Evolutionary conservation across 2,797 vertebrate species (phyloP).

Genomic region (Crotalus adamanteus): DNA sequence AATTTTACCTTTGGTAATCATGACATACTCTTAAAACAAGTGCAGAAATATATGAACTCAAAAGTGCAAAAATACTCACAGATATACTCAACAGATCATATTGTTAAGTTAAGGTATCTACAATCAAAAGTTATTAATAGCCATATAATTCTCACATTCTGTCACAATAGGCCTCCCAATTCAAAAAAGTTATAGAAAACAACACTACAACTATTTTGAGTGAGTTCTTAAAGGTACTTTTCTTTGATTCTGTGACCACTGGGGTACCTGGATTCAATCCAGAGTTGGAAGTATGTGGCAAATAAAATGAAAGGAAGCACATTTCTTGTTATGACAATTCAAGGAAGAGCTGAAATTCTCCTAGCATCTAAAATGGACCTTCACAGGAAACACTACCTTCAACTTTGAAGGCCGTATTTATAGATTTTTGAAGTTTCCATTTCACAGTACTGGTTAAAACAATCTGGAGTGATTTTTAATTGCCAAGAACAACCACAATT

Average conservation of each 20-base stretch:
- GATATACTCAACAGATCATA: slow-evolving; percentile 55
- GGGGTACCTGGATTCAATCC: slow-evolving; percentile 6
- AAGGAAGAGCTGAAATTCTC: slow-evolving; percentile 21
- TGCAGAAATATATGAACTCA: slow-evolving; percentile 63
- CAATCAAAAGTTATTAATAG: slow-evolving; percentile 59
- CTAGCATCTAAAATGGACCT: background rate
- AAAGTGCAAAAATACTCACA: slow-evolving; percentile 61
- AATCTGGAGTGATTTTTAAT: slow-evolving; percentile 36
- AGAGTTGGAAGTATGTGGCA: slow-evolving; percentile 17
- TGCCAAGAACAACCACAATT: slow-evolving; percentile 33
- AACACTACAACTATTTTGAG: background rate
- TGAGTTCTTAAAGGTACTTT: background rate
- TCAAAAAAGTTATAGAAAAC: background rate
- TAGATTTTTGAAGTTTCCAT: slow-evolving; percentile 59
- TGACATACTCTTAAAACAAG: slow-evolving; percentile 61
- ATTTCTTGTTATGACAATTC: slow-evolving; percentile 22
- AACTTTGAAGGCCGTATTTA: slow-evolving; percentile 47
- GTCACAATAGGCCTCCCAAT: background rate
- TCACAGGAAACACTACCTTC: background rate
- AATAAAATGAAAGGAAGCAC: slow-evolving; percentile 13
- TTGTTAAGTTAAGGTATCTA: slow-evolving; percentile 64
- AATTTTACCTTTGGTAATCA: slow-evolving; percentile 63
- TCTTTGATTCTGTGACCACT: background rate
- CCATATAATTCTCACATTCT: slow-evolving; percentile 26
- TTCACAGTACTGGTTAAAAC: slow-evolving; percentile 64